Evolutionary conservation across 2,888 invertebrate genomes (phyloP).

Genomic region (Agrochola circellaris): DNA sequence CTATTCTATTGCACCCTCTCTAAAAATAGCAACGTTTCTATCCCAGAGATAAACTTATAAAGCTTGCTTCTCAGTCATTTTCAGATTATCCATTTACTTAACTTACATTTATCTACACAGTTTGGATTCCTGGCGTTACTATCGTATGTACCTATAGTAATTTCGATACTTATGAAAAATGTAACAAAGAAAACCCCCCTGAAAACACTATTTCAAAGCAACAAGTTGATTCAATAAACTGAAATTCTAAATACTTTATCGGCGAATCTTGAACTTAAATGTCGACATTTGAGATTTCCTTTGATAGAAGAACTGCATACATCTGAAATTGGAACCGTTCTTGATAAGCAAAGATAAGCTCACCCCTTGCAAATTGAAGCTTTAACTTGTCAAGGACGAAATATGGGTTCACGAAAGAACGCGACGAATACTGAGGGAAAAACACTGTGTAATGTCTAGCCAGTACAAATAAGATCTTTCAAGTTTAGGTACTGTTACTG

Average conservation of each 20-base stretch:
- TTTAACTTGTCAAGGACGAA: constrained; percentile 39
- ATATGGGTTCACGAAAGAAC: constrained; percentile 27
- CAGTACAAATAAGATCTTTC: not conserved
- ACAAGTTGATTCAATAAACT: not conserved
- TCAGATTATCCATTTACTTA: not conserved
- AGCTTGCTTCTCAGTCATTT: not conserved
- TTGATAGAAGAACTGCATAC: constrained; percentile 8
- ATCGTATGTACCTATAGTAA: not conserved
- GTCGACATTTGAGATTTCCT: not conserved
- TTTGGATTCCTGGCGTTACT: not conserved
- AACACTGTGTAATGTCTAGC: not conserved
- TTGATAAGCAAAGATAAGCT: constrained; percentile 41
- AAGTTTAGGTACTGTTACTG: not conserved
- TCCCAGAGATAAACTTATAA: not conserved
- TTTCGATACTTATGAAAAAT: not conserved
- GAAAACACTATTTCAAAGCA: not conserved
- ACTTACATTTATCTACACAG: not conserved
- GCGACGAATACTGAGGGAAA: not conserved
- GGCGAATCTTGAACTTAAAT: not conserved
- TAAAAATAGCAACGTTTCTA: not conserved
- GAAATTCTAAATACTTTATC: not conserved
- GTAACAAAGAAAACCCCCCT: not conserved
- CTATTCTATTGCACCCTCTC: not conserved
- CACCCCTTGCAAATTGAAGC: constrained; percentile 27
- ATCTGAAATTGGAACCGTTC: constrained; percentile 17